Base-by-base conservation (phyloP, 2,797 vertebrate species). In the Enteromius thamalakanensis region DNA sequence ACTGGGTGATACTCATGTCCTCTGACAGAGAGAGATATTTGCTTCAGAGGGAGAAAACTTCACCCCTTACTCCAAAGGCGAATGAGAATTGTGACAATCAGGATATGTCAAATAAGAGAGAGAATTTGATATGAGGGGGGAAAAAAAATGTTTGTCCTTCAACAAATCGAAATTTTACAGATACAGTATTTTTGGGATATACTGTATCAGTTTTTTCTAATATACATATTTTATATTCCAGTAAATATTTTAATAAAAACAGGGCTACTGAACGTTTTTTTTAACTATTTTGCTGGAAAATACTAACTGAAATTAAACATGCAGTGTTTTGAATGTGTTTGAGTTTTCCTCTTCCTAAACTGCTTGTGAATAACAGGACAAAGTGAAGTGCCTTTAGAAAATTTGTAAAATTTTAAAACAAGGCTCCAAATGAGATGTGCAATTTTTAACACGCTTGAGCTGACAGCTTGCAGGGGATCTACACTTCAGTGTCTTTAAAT, bases 401-500 rank as follows among this genome's bases (percentile, higher is more conserved):
- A 53, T 45, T 64, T 40, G 32, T 17, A 65, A 19, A n/a, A 21
- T 58, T 78, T 75, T 53, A 75, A 80, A 80, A 62, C 71, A 72
- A 79, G 71, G 80, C 81, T 76, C 80, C 68, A 70, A 75, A 83
- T 79, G 49, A 84, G 80, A 77, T 77, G 77, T 65, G 71, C 49
- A 68, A 65, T 69, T 86, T 90, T 91, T 88, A 74, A 85, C 87
- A 89, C 87, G 87, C 87, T 87, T 86, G 86, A 92, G 92, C 87
- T 91, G 92, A 91, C 93, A 92, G 91, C 88, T 92, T 88, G 71
- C 82, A 86, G 88, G 86, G 88, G 86, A 76, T 92, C 91, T 85
- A 88, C 91, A 88, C 91, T 90, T 92, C 82, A 70, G 88, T 78
- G 68, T 90, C 91, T 93, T 93, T 90, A 94, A 93, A 94, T 94